Evolutionary conservation across 92 coral and sea anemone species (phyloP).

Genomic region (Porites rus): DNA sequence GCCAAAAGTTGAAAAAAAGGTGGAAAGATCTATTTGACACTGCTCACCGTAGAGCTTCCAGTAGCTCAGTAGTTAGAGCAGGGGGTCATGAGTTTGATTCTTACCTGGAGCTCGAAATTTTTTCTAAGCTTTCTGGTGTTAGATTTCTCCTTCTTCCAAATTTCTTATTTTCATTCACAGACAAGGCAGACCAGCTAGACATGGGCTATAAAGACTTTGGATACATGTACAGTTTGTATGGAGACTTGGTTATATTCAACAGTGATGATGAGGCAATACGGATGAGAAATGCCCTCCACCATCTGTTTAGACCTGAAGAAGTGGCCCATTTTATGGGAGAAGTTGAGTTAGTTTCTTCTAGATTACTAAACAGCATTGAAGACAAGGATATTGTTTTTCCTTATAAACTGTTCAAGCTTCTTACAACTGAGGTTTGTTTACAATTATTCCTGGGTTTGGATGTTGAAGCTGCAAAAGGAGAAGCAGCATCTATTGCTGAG

Average conservation of each 20-base stretch:
- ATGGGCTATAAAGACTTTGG: slow-evolving; percentile 99
- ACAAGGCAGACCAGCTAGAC: slow-evolving; percentile 72
- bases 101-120: too few relatives aligned
- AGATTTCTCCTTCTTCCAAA: too few relatives aligned
- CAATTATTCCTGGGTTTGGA: slow-evolving; percentile 95
- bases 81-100: too few relatives aligned
- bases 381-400: slow-evolving; percentile 61
- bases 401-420: slow-evolving; percentile 79
- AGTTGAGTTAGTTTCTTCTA: slow-evolving; percentile 79
- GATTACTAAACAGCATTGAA: slow-evolving; percentile 71
- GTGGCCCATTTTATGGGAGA: slow-evolving; percentile 73
- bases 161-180: slow-evolving; percentile 50
- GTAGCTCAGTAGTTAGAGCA: too few relatives aligned
- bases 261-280: slow-evolving; percentile 89
- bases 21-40: too few relatives aligned
- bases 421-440: slow-evolving; percentile 92
- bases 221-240: slow-evolving; percentile 95
- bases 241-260: slow-evolving; percentile 88
- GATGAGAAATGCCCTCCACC: slow-evolving; percentile 78
- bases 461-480: slow-evolving; percentile 71
- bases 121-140: too few relatives aligned
- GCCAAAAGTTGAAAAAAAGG: too few relatives aligned
- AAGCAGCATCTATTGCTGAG: slow-evolving; percentile 78
- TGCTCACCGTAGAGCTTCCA: too few relatives aligned
- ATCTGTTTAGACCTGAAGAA: slow-evolving; percentile 80